Evolutionary conservation across 2,113 vertebrate species (phyloP), one percentile per base, ranked within the genome.

Genomic region (Junco hyemalis): DNA sequence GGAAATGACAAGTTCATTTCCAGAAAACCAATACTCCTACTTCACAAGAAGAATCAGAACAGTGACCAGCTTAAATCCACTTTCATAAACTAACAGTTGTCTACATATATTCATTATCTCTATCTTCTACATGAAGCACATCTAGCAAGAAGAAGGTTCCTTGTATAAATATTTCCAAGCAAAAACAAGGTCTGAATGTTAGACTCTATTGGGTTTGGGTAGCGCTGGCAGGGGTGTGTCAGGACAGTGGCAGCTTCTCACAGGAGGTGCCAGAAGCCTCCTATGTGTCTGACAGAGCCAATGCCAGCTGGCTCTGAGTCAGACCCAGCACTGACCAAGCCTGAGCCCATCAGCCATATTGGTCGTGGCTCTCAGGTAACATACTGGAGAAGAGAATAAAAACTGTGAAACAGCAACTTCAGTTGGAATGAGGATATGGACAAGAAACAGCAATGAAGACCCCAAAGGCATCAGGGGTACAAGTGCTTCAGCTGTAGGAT

Each of bases 341-440:
- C n/a, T 1, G 0, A 82, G 29, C n/a, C 44, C 18, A 51, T 35
- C 44, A 70, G 29, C 2, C 0, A 14, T 23, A 5, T 0, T 56
- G 33, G 35, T 51, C 1, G 0, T 51, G 21, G 15, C 36, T 59
- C 57, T 47, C 33, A 13, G 18, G 53, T 31, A 40, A 65, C 11
- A 23, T 8, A 64, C 1, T 40, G 22, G 12, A 77, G 56, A 59
- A 45, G 24, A 44, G 17, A 18, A 35, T 69, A 74, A 76, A 59
- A 47, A 15, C 29, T 42, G 14, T 6, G 10, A 40, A 77, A 59
- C 21, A 57, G 48, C 29, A 81, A 35, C 18, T 57, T 81, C 29
- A 45, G 18, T 33, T 38, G 48, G 25, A 23, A n/a, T 11, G 42
- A 76, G 54, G 47, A 81, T 23, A 59, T 8, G 29, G 3, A 3